These are phyloP conservation scores for Drosophila demipolita DNA, from an alignment of 2,888 invertebrate species.

Conservation along the genomic window DNA sequence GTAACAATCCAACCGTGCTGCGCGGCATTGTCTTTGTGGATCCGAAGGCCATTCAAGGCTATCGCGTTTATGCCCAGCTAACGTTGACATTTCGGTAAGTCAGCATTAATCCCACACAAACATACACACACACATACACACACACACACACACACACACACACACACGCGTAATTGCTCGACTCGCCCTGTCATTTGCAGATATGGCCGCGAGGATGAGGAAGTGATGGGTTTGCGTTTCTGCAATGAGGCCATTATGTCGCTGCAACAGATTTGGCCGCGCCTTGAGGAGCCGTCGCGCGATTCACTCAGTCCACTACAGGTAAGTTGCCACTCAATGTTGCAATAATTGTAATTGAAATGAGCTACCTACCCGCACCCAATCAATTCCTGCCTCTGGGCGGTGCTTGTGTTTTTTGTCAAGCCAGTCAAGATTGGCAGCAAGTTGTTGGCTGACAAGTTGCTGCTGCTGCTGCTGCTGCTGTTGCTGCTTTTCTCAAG, in stretches of 20 bases:
- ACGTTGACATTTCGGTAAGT: constrained; percentile 95
- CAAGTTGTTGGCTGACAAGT: constrained; percentile 31
- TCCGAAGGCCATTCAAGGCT: constrained; percentile 91
- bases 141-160: neutral
- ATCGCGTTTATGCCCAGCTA: constrained; percentile 93
- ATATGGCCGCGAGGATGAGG: constrained; percentile 98
- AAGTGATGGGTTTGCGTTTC: constrained; percentile 99
- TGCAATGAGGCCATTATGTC: constrained; percentile 99
- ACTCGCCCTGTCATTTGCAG: constrained; percentile 84
- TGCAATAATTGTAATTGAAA: constrained; percentile 53
- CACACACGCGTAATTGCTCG: constrained; percentile 14
- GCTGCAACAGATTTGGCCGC: constrained; percentile 93
- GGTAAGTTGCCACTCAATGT: constrained; percentile 85
- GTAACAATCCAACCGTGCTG: constrained; percentile 90
- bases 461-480: constrained; percentile 6
- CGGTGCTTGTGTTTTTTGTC: constrained; percentile 6
- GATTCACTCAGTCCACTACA: constrained; percentile 89
- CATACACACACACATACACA: neutral
- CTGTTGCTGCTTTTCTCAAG: neutral
- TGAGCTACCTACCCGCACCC: constrained; percentile 14
- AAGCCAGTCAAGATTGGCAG: constrained; percentile 18
- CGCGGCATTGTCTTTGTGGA: constrained; percentile 97
- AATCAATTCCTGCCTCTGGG: neutral
- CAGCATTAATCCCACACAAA: neutral
- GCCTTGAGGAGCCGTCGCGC: constrained; percentile 87